Conservation (phyloP, 2,888 invertebrate genomes). For the Anarsia innoxiella region DNA sequence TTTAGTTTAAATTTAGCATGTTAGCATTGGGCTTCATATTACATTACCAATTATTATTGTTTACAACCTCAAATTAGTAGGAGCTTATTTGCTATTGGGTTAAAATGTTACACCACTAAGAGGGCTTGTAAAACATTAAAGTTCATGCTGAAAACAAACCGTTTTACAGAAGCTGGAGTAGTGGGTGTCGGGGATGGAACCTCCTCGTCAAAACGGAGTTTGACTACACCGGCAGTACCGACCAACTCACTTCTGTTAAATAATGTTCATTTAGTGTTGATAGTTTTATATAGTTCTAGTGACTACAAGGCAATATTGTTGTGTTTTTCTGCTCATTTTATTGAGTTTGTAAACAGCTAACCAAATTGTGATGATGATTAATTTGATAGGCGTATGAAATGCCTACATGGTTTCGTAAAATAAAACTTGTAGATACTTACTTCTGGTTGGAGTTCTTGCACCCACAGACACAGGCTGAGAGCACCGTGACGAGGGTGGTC, state of each 20-base stretch:
- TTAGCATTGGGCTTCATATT: too few species aligned
- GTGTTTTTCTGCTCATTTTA: too few species aligned
- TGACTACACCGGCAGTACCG: conserved; percentile 77
- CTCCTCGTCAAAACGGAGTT: conserved; percentile 72
- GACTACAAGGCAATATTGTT: background rate
- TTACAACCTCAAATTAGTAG: too few species aligned
- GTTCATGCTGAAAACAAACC: conserved; percentile 71
- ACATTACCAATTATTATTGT: too few species aligned
- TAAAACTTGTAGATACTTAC: too few species aligned
- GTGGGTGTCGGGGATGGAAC: conserved; percentile 67
- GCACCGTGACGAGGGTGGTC: conserved; percentile 60
- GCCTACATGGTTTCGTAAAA: too few species aligned
- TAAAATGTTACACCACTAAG: too few species aligned
- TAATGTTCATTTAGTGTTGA: background rate
- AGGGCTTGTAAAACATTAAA: too few species aligned
- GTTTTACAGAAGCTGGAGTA: conserved; percentile 71
- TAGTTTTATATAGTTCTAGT: background rate
- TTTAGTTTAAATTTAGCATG: too few species aligned
- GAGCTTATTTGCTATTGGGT: too few species aligned
- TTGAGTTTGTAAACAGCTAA: too few species aligned
- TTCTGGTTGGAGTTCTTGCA: conserved; percentile 84
- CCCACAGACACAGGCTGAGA: conserved; percentile 82
- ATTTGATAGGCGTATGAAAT: background rate
- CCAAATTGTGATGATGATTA: background rate
- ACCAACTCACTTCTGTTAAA: conserved; percentile 77